phyloP scores from a whole-genome alignment of 2,888 invertebrate genomes.

The Iphiclides podalirius region DNA sequence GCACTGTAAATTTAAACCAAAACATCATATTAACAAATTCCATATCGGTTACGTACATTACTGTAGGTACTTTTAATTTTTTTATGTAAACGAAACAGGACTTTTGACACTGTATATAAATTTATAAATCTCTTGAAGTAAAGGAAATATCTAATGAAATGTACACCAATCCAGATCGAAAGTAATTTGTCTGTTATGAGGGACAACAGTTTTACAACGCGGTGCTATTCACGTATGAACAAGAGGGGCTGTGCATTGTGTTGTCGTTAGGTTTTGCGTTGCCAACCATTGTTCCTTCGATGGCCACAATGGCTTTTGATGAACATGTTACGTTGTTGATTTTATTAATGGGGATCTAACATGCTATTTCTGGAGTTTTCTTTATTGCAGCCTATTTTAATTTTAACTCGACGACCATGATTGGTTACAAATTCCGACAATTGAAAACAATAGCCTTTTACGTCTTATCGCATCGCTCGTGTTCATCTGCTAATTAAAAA shows the following conservation, averaged over 20 bases:
- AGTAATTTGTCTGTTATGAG: conserved; percentile 10
- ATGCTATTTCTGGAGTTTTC: conserved; percentile 30
- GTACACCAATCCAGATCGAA: conserved; percentile 2
- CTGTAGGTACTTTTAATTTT: no score
- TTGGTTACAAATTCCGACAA: background rate
- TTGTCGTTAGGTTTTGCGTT: conserved; percentile 40
- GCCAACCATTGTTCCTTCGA: conserved; percentile 53
- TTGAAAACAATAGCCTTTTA: background rate
- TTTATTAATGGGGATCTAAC: conserved; percentile 51
- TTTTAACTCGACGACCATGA: no score
- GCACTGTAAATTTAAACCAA: no score
- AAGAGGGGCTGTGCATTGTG: conserved; percentile 36
- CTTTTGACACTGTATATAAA: no score
- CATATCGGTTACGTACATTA: no score
- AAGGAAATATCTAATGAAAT: background rate
- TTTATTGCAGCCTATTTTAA: conserved; percentile 7
- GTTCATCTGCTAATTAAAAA: background rate
- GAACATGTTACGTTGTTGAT: conserved; percentile 57
- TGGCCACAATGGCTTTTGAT: conserved; percentile 58
- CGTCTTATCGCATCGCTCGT: no score
- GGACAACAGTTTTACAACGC: conserved; percentile 2
- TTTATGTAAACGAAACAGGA: no score
- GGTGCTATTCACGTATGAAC: conserved; percentile 15
- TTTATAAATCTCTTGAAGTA: no score
- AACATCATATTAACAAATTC: no score